Evolutionary conservation across 2,888 invertebrate genomes (phyloP), one percentile per base, ranked within the genome.

Genomic region (Pseudolycoriella hygida): DNA sequence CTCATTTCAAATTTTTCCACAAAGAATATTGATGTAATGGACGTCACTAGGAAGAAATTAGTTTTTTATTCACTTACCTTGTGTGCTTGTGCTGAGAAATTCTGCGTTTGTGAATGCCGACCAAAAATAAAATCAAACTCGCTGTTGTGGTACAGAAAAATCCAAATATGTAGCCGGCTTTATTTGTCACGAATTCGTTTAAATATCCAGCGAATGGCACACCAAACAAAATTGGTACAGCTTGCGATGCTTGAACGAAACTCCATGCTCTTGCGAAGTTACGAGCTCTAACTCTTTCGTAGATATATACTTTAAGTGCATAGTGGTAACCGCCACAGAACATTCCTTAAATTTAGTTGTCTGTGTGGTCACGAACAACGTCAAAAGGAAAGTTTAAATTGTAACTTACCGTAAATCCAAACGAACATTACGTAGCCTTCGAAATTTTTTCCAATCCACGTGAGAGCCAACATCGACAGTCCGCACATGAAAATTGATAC

Each of bases 261-360:
- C 87, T 84, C 88, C 88, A 88, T 1, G 87, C 86, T 45, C 86
- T 71, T 0, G 87, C 84, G 59, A 88, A 88, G 62, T 89, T 83
- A 49, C 87, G 71, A 2, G 86, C 85, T 44, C 86, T 69, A 19
- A 89, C 87, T 48, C 86, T 71, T 63, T 89, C 88, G 60, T 85
- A 87, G 1, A 85, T 85, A 67, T 86, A 88, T 78, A 88, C 84
- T 67, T 88, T 88, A 50, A 89, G 67, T 42, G 86, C 82, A 62
- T 88, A 88, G 62, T 83, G 82, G 66, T 87, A 88, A 4, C 86
- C 88, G 40, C 89, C 89, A 59, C 82, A 82, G 62, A 85, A 85
- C 55, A 88, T 80, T 42, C 86, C 85, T 79, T 59, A 2, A 62
- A 25, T 25, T 39, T 17, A 39, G n/a, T 6, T 5, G 17, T 15